Percentiles rank a stretch among this genome's conserved stretches.
Conservation (phyloP, 1,140 invertebrate genomes). For the Drosophila neocordata region DNA sequence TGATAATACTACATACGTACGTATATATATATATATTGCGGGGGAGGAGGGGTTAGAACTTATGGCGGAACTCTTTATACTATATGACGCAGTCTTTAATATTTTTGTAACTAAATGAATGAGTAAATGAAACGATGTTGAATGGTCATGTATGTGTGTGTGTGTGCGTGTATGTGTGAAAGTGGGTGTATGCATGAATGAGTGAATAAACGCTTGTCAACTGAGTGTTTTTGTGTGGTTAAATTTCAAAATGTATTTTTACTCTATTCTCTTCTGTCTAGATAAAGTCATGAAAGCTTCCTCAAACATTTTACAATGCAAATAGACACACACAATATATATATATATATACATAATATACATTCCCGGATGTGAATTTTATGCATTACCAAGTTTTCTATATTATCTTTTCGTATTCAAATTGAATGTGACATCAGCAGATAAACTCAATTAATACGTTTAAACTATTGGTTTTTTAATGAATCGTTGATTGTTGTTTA, state of each 20-base stretch:
- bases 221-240: slow-evolving; percentile 12
- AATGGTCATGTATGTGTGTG: neutral
- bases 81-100: slow-evolving; percentile 31
- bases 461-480: neutral
- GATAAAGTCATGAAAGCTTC: neutral
- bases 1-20: too few relatives aligned
- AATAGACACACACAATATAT: neutral
- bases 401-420: neutral
- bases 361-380: neutral
- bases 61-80: slow-evolving; percentile 14
- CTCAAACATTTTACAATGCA: neutral
- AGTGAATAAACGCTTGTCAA: slow-evolving; percentile 27
- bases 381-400: neutral
- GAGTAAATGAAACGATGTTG: slow-evolving; percentile 18
- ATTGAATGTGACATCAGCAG: slow-evolving; percentile 1
- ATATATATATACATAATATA: too few relatives aligned
- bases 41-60: too few relatives aligned
- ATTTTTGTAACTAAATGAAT: slow-evolving; percentile 40
- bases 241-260: slow-evolving; percentile 4
- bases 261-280: neutral
- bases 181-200: slow-evolving; percentile 10
- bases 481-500: too few relatives aligned
- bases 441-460: neutral
- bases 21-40: too few relatives aligned
- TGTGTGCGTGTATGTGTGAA: neutral